phyloP scores from a whole-genome alignment of 2,888 invertebrate genomes.

The Lithophane ornitopus region DNA sequence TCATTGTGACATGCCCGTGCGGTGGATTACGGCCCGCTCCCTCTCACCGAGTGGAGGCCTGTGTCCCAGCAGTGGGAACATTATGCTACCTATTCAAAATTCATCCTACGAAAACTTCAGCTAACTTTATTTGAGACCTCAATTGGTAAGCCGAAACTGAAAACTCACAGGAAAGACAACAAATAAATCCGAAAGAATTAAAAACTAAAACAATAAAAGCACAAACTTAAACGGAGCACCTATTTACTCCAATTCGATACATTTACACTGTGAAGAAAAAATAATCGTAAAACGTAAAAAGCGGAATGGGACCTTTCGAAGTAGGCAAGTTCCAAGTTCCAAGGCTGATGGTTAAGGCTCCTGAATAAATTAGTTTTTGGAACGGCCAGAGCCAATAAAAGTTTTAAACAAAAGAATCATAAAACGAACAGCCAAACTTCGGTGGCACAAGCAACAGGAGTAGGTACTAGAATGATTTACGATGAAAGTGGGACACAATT shows the following conservation, averaged over 20 bases:
- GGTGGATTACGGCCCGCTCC: too few species aligned
- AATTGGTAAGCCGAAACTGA: not conserved
- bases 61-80: too few species aligned
- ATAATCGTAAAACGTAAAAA: slow-evolving; percentile 79
- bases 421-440: slow-evolving; percentile 86
- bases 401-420: slow-evolving; percentile 91
- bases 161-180: slow-evolving; percentile 32
- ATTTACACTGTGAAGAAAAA: slow-evolving; percentile 70
- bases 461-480: slow-evolving; percentile 86
- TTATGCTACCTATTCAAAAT: not conserved
- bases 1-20: too few species aligned
- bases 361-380: slow-evolving; percentile 90
- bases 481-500: slow-evolving; percentile 84
- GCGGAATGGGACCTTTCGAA: slow-evolving; percentile 79
- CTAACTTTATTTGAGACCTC: not conserved
- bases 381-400: slow-evolving; percentile 88
- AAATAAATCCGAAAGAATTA: slow-evolving; percentile 44
- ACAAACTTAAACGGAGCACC: slow-evolving; percentile 55
- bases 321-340: slow-evolving; percentile 81
- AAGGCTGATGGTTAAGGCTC: slow-evolving; percentile 83
- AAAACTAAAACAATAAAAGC: slow-evolving; percentile 58
- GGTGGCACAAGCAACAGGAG: slow-evolving; percentile 86
- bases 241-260: slow-evolving; percentile 63
- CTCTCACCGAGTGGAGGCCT: too few species aligned
- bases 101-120: not conserved